Evolutionary conservation across 2,888 invertebrate genomes (phyloP).

Genomic region (Lydus trimaculatus): DNA sequence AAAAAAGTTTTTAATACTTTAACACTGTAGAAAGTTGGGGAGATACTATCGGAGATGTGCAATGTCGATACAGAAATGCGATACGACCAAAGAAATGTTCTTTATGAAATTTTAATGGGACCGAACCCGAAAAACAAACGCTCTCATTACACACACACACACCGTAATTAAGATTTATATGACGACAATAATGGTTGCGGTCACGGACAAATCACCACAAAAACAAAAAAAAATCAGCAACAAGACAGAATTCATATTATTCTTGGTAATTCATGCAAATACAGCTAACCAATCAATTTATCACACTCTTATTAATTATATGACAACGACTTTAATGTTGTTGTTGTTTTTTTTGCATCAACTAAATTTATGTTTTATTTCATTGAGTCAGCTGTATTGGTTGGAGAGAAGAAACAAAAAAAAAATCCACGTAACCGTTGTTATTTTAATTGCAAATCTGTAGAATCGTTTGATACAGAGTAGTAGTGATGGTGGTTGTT

Average conservation of each 20-base stretch:
- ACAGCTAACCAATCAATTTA: background rate
- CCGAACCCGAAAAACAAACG: slow-evolving; percentile 33
- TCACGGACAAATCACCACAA: slow-evolving; percentile 26
- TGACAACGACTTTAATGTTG: background rate
- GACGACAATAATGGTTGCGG: slow-evolving; percentile 23
- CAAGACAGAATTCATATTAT: too few relatives aligned
- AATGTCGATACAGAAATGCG: slow-evolving; percentile 39
- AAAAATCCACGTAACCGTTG: slow-evolving; percentile 19
- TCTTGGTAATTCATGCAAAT: background rate
- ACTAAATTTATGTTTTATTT: background rate
- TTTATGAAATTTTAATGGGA: slow-evolving; percentile 41
- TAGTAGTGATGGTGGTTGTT: background rate
- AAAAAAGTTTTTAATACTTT: background rate
- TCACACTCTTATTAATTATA: background rate
- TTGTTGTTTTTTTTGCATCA: background rate
- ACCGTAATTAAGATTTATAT: slow-evolving; percentile 43
- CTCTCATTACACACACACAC: slow-evolving; percentile 31
- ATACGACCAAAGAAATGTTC: slow-evolving; percentile 40
- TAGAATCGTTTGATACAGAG: background rate
- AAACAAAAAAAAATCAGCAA: too few relatives aligned
- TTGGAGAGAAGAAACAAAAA: background rate
- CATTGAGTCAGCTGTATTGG: background rate
- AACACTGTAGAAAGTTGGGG: slow-evolving; percentile 11
- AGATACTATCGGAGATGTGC: slow-evolving; percentile 41
- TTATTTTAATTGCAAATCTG: slow-evolving; percentile 42